Conservation (phyloP, 2,888 invertebrate genomes). For the Taphrorychus bicolor region DNA sequence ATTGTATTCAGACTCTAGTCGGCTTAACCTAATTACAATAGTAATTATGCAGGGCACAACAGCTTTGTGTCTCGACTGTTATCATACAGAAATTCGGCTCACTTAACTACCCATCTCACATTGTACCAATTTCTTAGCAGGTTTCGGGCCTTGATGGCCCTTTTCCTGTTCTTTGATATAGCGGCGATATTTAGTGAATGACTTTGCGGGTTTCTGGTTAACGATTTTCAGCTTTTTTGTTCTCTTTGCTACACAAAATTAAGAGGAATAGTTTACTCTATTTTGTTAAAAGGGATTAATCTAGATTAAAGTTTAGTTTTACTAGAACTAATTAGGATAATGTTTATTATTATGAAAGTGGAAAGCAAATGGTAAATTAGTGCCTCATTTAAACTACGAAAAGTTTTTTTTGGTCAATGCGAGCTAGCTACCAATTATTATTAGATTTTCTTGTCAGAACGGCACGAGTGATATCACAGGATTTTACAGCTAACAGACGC, state of each 20-base stretch:
- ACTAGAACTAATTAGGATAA: too few relatives aligned
- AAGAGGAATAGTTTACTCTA: background rate
- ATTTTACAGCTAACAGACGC: too few relatives aligned
- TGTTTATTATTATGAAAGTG: too few relatives aligned
- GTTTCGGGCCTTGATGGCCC: constrained; percentile 2
- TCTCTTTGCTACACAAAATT: background rate
- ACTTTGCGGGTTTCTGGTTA: constrained; percentile 6
- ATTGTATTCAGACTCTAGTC: too few relatives aligned
- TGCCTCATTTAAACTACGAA: too few relatives aligned
- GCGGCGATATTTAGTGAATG: constrained; percentile 10
- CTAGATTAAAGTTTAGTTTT: too few relatives aligned
- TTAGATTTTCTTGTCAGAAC: too few relatives aligned
- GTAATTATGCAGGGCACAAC: constrained; percentile 6
- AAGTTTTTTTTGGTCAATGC: too few relatives aligned
- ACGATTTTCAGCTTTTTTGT: constrained; percentile 3
- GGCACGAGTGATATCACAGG: too few relatives aligned
- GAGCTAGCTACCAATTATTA: too few relatives aligned
- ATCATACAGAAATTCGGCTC: constrained; percentile 6
- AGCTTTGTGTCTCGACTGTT: constrained; percentile 15
- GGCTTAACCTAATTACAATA: constrained; percentile 11
- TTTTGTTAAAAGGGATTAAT: too few relatives aligned
- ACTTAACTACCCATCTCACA: background rate
- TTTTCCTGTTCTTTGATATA: constrained; percentile 10
- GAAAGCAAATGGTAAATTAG: too few relatives aligned
- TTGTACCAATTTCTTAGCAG: constrained; percentile 6